phyloP scores from a whole-genome alignment of 1,140 invertebrate species.

The Cotesia chilonis region DNA sequence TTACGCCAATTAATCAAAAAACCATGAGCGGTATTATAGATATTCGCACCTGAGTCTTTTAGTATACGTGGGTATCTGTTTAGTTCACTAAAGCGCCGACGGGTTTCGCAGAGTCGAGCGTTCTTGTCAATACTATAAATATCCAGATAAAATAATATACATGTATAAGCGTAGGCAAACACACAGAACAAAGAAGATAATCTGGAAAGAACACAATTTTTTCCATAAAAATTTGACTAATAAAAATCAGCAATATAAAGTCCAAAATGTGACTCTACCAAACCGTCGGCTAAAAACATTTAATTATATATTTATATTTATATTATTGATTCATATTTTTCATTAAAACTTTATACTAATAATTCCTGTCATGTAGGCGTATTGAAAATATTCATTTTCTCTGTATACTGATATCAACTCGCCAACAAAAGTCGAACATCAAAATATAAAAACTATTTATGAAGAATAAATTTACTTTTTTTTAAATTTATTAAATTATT shows the following conservation, averaged over 20 bases:
- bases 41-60: conserved; percentile 63
- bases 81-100: conserved; percentile 61
- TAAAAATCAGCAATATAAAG: too few species aligned
- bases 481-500: too few species aligned
- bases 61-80: conserved; percentile 63
- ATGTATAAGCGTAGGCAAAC: conserved; percentile 17
- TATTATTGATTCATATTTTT: conserved; percentile 43
- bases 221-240: too few species aligned
- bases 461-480: too few species aligned
- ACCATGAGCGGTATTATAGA: conserved; percentile 49
- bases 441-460: too few species aligned
- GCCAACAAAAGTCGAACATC: too few species aligned
- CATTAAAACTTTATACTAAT: conserved; percentile 8
- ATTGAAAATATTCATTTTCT: conserved; percentile 52
- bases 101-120: conserved; percentile 26
- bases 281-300: conserved; percentile 47
- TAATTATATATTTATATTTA: conserved; percentile 48
- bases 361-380: conserved; percentile 44
- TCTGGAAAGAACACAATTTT: neutral
- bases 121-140: conserved; percentile 2
- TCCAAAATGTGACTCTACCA: conserved; percentile 21
- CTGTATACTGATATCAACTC: too few species aligned
- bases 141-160: neutral
- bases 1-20: conserved; percentile 53
- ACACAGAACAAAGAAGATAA: conserved; percentile 22